Base-by-base conservation (phyloP, 2,888 invertebrate genomes). In the Nomada flava region DNA sequence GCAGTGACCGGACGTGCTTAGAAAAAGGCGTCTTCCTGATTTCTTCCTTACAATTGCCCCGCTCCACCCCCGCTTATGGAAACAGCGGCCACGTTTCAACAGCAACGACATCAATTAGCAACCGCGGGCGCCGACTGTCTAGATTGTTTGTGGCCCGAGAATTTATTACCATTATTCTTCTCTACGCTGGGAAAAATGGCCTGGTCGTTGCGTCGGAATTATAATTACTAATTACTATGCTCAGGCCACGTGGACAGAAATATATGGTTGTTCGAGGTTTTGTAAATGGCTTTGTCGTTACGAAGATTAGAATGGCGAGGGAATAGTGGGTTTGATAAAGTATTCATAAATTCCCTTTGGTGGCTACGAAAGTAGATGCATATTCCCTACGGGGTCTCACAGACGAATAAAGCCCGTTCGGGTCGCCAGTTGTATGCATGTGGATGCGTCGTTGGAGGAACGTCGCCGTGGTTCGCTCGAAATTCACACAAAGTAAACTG, bases 31-130 rank as follows among this genome's bases (percentile, higher is more conserved):
- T 36, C 36, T 1, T 7, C 36, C 36, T 5, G 36, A 36, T 36
- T 36, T 36, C 36, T 36, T 36, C 36, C 36, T 7, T 7, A 0
- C 36, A 36, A 36, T 36, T 36, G 36, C 36, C 5, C 23, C 23
- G 1, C 23, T 23, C 23, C 23, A 1, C 23, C 29, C 29, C 0
- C 29, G 29, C 29, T 29, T 29, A 29, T 5, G 29, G 29, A 29
- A 5, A 29, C 29, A 20, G 20, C 20, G 20, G 20, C 20, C 20
- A 20, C 20, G 20, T 20, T 20, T 20, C 20, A 20, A 20, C 20
- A 29, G 7, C 29, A 29, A 55, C 55, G 67, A 42, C 29, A 76
- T 78, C 63, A 67, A 63, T 68, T 76, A n/a, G 52, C 44, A 44
- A n/a, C n/a, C 76, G 23, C 60, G n/a, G 10, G 47, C 64, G 59